phyloP scores from a whole-genome alignment of 1,140 invertebrate genomes.

The Bradysia coprophila region DNA sequence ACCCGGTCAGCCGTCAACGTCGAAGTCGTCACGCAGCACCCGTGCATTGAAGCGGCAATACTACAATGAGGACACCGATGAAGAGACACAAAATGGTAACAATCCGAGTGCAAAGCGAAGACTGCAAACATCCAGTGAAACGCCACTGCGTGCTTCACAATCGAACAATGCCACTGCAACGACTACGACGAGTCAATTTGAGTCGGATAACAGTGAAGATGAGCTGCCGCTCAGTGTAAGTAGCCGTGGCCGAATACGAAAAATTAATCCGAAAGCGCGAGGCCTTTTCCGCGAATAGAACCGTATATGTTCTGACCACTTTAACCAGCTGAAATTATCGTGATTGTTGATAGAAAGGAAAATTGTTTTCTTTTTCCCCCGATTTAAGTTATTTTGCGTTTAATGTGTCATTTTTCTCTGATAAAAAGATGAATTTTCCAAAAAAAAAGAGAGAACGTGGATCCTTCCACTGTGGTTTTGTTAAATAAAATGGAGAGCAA shows the following conservation, averaged over 20 bases:
- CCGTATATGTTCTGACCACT: too few species aligned
- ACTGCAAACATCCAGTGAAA: background rate
- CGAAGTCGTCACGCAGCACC: conserved; percentile 11
- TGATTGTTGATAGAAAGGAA: too few species aligned
- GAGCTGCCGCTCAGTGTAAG: conserved; percentile 43
- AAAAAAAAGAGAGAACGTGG: too few species aligned
- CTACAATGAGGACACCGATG: conserved; percentile 43
- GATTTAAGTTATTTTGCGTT: too few species aligned
- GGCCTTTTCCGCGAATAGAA: conserved; percentile 43
- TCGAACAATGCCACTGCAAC: background rate
- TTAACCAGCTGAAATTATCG: too few species aligned
- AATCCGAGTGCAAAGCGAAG: conserved; percentile 7
- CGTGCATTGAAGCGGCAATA: conserved; percentile 29
- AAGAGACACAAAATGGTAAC: conserved; percentile 12
- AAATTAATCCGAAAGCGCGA: conserved; percentile 57
- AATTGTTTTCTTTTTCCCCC: too few species aligned
- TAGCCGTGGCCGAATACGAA: conserved; percentile 65
- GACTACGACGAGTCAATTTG: conserved; percentile 1
- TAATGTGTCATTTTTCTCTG: too few species aligned
- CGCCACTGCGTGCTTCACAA: background rate
- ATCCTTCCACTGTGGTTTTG: too few species aligned
- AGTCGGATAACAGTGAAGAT: conserved; percentile 20
- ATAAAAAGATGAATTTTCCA: too few species aligned
- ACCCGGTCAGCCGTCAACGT: background rate
- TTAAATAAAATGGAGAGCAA: too few species aligned